Percentiles rank a stretch among this genome's conserved stretches.
These are phyloP conservation scores for Helicolenus hilgendorfi DNA, from an alignment of 2,797 vertebrate species.

Conservation along the genomic window DNA sequence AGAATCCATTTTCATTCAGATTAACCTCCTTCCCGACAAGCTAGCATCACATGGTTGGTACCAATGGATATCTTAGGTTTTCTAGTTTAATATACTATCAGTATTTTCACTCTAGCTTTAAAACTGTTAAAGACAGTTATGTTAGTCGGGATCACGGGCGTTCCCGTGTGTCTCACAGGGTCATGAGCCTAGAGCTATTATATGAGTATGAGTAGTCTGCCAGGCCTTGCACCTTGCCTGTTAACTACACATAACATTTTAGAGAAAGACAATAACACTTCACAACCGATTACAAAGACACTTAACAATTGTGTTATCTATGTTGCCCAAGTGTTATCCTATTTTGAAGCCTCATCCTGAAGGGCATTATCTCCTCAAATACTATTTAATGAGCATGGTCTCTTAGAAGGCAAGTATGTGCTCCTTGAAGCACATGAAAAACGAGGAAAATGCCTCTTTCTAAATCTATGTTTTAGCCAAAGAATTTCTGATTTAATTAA, in stretches of 20 bases:
- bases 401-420: background rate
- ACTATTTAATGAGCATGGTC: slow-evolving; percentile 3
- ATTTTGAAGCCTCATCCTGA: slow-evolving; percentile 8
- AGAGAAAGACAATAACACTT: background rate
- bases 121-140: no score
- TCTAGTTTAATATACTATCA: no score
- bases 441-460: background rate
- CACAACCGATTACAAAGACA: background rate
- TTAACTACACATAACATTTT: background rate
- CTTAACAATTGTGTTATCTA: background rate
- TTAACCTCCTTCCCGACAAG: no score
- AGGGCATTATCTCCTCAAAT: background rate
- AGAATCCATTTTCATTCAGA: no score
- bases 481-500: background rate
- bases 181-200: background rate
- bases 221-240: background rate
- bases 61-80: no score
- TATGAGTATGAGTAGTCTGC: background rate
- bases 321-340: background rate
- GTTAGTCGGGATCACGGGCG: no score
- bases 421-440: background rate
- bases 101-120: accelerated
- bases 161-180: no score
- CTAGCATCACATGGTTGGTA: no score
- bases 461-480: background rate